Base-by-base conservation (phyloP, 2,888 invertebrate genomes). In the Cephus nigrinus region DNA sequence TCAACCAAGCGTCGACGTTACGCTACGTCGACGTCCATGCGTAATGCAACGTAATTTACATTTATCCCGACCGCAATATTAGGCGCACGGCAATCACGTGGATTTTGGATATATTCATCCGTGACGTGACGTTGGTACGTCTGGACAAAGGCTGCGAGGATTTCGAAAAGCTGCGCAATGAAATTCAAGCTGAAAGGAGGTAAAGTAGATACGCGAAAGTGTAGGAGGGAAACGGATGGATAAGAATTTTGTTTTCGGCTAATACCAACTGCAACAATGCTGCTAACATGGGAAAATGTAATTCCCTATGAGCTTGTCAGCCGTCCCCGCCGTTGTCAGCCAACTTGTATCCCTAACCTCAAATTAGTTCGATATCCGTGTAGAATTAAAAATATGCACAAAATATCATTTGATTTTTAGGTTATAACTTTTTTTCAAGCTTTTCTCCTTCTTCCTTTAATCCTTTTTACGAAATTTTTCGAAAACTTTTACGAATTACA, bases 41-140 rank as follows among this genome's bases (percentile, higher is more conserved):
- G 71, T 32, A 32, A 71, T 71, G 31, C 32, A 71, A 32, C 31
- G 71, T 32, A 71, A 71, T 71, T 71, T 71, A 15, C 71, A 71
- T 32, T 71, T 32, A 71, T 71, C 71, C 30, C 32, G 40, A 31
- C 0, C 12, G 11, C 12, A 15, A 31, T 71, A 71, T 71, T 3
- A 30, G 30, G 31, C 71, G 31, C 30, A 23, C 5, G 23, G 9
- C 40, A 55, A 23, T 55, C 23, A 5, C 23, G 40, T 55, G 40
- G 5, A 55, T 55, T 5, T 5, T 0, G 4, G 40, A 23, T 5
- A 23, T 9, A 15, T 55, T 23, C 23, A 23, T 9, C 1, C 9
- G 15, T 23, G 40, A 23, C 40, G 15, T 15, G 0, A 40, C 40
- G 5, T 23, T 23, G 0, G 5, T 15, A 15, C 5, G 40, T 4